phyloP scores from a whole-genome alignment of 2,888 invertebrate species.

The Zele albiditarsus region DNA sequence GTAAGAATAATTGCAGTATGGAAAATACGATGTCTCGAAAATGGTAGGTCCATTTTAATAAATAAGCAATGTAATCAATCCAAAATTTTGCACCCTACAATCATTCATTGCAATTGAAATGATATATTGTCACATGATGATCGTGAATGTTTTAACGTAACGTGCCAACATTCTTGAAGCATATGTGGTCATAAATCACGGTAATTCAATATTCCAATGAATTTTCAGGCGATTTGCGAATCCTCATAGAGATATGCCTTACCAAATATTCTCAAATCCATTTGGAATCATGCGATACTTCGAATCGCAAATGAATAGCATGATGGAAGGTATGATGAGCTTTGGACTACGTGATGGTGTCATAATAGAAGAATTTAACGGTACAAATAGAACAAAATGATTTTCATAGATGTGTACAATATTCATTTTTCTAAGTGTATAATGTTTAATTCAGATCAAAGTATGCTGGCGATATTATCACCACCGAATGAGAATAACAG shows the following conservation, averaged over 20 bases:
- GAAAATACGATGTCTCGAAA: too few relatives aligned
- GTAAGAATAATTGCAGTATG: too few relatives aligned
- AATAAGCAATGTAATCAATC: too few relatives aligned
- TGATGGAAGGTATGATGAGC: slow-evolving; percentile 74
- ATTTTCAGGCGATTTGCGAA: slow-evolving; percentile 44
- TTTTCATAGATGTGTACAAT: not conserved
- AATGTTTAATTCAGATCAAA: slow-evolving; percentile 36
- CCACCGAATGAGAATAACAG: slow-evolving; percentile 40
- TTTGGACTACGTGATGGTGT: slow-evolving; percentile 51
- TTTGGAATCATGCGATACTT: slow-evolving; percentile 78
- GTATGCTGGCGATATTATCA: slow-evolving; percentile 45
- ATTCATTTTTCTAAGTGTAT: not conserved
- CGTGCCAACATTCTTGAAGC: too few relatives aligned
- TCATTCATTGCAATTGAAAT: not conserved
- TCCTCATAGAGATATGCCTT: slow-evolving; percentile 57
- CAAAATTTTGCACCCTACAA: too few relatives aligned
- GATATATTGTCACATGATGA: not conserved
- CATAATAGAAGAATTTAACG: slow-evolving; percentile 40
- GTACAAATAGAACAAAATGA: slow-evolving; percentile 22
- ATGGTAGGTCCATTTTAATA: too few relatives aligned
- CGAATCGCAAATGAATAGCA: slow-evolving; percentile 77
- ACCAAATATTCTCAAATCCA: slow-evolving; percentile 77
- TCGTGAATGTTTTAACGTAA: slow-evolving; percentile 8
- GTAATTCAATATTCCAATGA: slow-evolving; percentile 4
- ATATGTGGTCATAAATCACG: too few relatives aligned